A percentile compares a stretch with the other conserved stretches of the same genome.
Conservation (phyloP, 2,888 invertebrate species). For the Lissocephala sabroskyi region DNA sequence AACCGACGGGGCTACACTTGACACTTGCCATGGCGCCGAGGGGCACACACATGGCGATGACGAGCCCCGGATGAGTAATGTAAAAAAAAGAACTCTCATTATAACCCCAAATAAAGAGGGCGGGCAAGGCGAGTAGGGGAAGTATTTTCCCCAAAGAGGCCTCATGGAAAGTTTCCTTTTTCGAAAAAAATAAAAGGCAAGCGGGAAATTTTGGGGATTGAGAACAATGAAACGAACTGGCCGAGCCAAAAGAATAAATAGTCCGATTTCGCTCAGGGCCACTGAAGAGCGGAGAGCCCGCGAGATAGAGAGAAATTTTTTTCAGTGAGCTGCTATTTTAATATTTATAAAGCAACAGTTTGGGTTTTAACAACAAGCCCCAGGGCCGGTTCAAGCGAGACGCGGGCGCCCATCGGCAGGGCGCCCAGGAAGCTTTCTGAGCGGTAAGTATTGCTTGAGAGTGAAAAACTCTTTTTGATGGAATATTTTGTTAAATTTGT, state of each 20-base stretch:
- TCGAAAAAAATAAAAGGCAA: too few species aligned
- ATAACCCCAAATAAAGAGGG: too few species aligned
- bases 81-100: neutral
- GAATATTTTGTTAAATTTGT: neutral
- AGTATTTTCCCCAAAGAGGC: too few species aligned
- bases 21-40: slow-evolving; percentile 4
- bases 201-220: too few species aligned
- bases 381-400: slow-evolving; percentile 14
- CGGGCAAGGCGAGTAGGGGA: too few species aligned
- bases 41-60: neutral
- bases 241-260: too few species aligned
- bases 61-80: slow-evolving; percentile 10
- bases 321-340: slow-evolving; percentile 31
- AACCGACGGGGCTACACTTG: slow-evolving; percentile 16
- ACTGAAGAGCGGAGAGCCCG: too few species aligned
- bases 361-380: slow-evolving; percentile 18
- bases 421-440: too few species aligned
- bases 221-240: too few species aligned
- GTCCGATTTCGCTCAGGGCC: too few species aligned
- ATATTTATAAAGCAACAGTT: slow-evolving; percentile 42
- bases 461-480: neutral
- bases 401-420: neutral
- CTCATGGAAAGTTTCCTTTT: too few species aligned
- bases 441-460: too few species aligned
- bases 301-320: slow-evolving; percentile 2